phyloP scores from a whole-genome alignment of 2,888 invertebrate species.

The Polymixis flavicincta region DNA sequence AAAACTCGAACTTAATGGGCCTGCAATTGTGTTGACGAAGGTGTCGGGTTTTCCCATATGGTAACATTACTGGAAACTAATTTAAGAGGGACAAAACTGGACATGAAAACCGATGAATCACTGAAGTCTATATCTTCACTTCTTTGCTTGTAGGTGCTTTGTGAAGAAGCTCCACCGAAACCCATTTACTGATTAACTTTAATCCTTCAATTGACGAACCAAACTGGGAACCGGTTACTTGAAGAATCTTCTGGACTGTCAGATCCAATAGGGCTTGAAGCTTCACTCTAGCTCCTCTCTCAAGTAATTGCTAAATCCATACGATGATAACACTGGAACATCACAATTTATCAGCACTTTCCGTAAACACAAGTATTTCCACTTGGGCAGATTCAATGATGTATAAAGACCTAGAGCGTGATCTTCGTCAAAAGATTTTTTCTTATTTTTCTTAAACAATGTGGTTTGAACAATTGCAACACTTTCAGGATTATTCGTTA shows the following conservation, averaged over 20 bases:
- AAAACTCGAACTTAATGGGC: constrained; percentile 3
- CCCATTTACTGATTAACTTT: not conserved
- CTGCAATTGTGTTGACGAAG: not conserved
- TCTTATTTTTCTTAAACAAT: constrained; percentile 13
- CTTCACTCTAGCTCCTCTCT: not conserved
- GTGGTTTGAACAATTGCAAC: constrained; percentile 7
- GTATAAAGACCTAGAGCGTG: constrained; percentile 5
- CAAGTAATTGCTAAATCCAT: not conserved
- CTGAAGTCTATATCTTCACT: constrained; percentile 5
- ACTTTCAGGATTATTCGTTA: constrained; percentile 15
- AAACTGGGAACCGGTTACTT: not conserved
- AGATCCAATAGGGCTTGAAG: not conserved
- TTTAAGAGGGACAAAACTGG: constrained; percentile 21
- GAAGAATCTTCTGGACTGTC: too few relatives aligned
- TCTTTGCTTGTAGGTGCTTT: not conserved
- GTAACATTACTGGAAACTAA: not conserved
- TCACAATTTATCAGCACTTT: not conserved
- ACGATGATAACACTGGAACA: not conserved
- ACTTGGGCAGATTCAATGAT: not conserved
- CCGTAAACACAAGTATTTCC: not conserved
- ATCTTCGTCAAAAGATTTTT: constrained; percentile 7
- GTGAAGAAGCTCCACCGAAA: not conserved
- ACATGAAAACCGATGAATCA: constrained; percentile 7
- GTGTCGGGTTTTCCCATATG: not conserved
- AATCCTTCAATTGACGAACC: not conserved